A percentile compares a stretch with the other conserved stretches of the same genome.
Conservation (phyloP, 2,113 vertebrate genomes). For the Tetrao urogallus region DNA sequence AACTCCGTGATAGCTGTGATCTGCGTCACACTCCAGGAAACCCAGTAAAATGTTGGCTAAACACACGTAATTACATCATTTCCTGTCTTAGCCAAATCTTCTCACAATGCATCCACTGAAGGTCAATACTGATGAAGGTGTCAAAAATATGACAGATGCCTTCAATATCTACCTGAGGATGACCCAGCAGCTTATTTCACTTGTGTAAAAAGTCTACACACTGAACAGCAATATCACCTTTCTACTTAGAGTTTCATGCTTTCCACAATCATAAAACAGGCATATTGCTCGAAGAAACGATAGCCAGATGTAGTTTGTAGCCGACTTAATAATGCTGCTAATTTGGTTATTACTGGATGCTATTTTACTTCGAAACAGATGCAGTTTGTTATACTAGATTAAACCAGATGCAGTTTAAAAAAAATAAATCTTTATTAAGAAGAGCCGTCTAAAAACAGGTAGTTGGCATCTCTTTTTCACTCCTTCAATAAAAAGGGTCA, state of each 20-base stretch:
- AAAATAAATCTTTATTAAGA: background rate
- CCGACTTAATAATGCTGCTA: background rate
- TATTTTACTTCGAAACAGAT: background rate
- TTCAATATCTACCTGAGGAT: background rate
- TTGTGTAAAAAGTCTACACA: background rate
- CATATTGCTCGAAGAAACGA: background rate
- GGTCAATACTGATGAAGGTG: background rate
- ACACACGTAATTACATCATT: background rate
- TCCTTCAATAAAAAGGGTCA: background rate
- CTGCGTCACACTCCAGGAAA: background rate
- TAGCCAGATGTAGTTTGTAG: background rate
- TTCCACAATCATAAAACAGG: background rate
- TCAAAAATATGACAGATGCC: background rate
- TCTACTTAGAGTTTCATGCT: background rate
- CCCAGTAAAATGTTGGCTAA: background rate
- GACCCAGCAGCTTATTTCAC: background rate
- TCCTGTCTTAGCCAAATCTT: background rate
- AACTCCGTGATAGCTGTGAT: too few relatives aligned
- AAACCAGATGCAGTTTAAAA: background rate
- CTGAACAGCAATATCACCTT: background rate
- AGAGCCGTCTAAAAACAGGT: background rate
- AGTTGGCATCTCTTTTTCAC: background rate
- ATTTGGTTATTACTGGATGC: background rate
- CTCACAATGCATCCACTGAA: background rate
- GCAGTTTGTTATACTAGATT: background rate